phyloP scores from a whole-genome alignment of 2,888 invertebrate species.

The Asteroscopus sphinx region DNA sequence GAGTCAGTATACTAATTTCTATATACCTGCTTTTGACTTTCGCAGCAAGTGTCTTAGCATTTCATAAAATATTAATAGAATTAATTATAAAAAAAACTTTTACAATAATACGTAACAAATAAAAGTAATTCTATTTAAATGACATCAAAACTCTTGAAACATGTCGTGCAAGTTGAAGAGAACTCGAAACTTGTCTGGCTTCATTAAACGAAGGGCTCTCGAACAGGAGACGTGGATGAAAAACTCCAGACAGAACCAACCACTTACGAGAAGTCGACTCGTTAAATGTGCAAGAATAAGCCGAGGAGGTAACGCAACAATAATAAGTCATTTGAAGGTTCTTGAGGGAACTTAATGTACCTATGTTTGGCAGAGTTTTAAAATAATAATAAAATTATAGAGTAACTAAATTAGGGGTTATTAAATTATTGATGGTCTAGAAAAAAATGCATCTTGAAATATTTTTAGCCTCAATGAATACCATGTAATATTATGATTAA shows the following conservation, averaged over 20 bases:
- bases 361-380: too few relatives aligned
- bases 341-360: conserved; percentile 4
- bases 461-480: too few relatives aligned
- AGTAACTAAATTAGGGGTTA: too few relatives aligned
- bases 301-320: conserved; percentile 34
- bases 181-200: conserved; percentile 49
- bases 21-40: too few relatives aligned
- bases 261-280: conserved; percentile 32
- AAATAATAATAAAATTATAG: too few relatives aligned
- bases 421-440: too few relatives aligned
- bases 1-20: too few relatives aligned
- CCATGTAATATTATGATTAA: too few relatives aligned
- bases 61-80: too few relatives aligned
- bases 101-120: background rate
- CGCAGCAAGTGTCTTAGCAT: too few relatives aligned
- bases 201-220: conserved; percentile 56
- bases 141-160: conserved; percentile 15
- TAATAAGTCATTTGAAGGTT: conserved; percentile 11
- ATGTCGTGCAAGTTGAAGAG: conserved; percentile 31
- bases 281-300: conserved; percentile 33
- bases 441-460: too few relatives aligned
- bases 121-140: conserved; percentile 21
- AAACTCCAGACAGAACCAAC: conserved; percentile 45
- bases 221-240: conserved; percentile 41
- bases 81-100: background rate